Evolutionary conservation across 2,797 vertebrate species (phyloP), one percentile per base, ranked within the genome.

Genomic region (Mus spretus): DNA sequence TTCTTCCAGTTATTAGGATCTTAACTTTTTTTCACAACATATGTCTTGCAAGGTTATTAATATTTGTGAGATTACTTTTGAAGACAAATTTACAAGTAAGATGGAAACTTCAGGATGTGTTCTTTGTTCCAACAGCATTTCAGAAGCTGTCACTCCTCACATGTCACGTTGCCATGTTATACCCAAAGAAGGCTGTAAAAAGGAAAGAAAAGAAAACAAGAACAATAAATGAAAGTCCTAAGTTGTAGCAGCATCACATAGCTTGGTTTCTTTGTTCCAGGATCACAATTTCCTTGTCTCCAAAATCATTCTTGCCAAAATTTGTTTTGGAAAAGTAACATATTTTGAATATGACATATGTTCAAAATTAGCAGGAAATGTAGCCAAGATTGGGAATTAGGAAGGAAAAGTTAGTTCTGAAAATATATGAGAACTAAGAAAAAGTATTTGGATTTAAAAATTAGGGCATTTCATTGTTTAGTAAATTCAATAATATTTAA

Each of bases 261-360:
- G 96, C 94, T 97, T 97, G 98, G 90, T 98, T 98, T 97, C 93
- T 98, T 98, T 98, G 96, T 98, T 97, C 95, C 97, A 95, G 97
- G 67, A 96, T 72, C 15, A 94, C 79, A 97, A 80, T 89, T 94
- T 97, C 97, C 92, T 97, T 97, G 86, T 96, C 98, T 93, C 97
- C 96, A 95, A 98, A 96, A 95, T 75, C 92, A 63, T 81, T 97
- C 53, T 91, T 98, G 98, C 89, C 89, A 90, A 89, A 90, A 80
- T 80, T 80, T 67, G 77, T 65, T 97, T 98, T 98, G 97, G 95
- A 98, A 98, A 98, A 98, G 98, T 98, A 98, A 97, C 97, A 97
- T 98, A 98, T 98, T 98, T 98, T 97, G 59, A 97, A 95, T 95
- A 96, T 93, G 97, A 98, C 98, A 98, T 98, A 98, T 98, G 98